These are phyloP conservation scores for Myzus persicae DNA, from an alignment of 1,140 invertebrate species.

Conservation along the genomic window DNA sequence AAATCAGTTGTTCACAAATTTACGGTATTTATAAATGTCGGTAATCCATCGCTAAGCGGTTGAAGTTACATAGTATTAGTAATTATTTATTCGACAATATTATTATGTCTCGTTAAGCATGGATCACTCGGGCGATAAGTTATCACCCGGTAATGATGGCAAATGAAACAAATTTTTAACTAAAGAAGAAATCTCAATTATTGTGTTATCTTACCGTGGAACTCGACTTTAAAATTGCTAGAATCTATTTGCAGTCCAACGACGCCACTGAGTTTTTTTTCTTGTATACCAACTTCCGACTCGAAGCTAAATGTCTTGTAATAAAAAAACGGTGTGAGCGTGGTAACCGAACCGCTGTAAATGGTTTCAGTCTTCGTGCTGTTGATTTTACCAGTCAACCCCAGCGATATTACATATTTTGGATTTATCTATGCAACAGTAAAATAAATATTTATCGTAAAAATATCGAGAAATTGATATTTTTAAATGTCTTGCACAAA, in stretches of 20 bases:
- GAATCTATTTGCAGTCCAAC: constrained; percentile 33
- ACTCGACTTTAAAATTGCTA: constrained; percentile 50
- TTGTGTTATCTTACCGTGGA: constrained; percentile 16
- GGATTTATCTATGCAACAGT: constrained; percentile 35
- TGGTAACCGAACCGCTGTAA: constrained; percentile 40
- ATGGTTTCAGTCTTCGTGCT: constrained; percentile 46
- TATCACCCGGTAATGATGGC: too few species aligned
- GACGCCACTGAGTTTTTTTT: constrained; percentile 44
- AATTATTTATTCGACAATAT: too few species aligned
- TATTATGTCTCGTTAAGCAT: too few species aligned
- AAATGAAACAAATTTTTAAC: too few species aligned
- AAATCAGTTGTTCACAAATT: too few species aligned
- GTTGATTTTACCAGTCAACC: constrained; percentile 31
- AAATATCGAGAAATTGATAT: not conserved
- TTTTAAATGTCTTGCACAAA: not conserved
- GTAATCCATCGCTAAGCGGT: too few species aligned
- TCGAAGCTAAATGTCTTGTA: constrained; percentile 44
- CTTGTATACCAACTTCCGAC: constrained; percentile 41
- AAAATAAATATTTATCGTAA: not conserved
- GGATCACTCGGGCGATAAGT: too few species aligned
- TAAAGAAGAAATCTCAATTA: not conserved
- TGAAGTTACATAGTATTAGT: too few species aligned
- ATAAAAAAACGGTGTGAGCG: constrained; percentile 52
- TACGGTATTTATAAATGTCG: too few species aligned
- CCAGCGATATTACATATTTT: constrained; percentile 45